These are phyloP conservation scores for Perccottus glenii DNA, from an alignment of 2,113 vertebrate species.

Conservation along the genomic window DNA sequence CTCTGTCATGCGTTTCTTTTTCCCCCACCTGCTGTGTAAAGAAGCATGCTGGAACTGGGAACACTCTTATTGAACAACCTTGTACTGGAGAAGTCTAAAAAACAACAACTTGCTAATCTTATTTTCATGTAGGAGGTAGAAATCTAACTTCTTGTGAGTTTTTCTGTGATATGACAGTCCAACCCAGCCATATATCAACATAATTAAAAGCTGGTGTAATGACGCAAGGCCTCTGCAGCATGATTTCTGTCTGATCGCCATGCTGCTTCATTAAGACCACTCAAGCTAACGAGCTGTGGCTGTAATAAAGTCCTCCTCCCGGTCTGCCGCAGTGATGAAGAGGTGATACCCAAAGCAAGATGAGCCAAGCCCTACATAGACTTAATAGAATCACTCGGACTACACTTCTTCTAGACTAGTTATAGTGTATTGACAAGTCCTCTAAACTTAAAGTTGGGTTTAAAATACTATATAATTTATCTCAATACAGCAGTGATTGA, in stretches of 20 bases:
- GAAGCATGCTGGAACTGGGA: conserved; percentile 30
- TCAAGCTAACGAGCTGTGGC: conserved; percentile 99
- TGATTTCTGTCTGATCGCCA: conserved; percentile 99
- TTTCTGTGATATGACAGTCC: conserved; percentile 68
- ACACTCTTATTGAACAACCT: conserved; percentile 7
- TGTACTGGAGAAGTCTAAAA: background rate
- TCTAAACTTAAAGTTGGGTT: no score
- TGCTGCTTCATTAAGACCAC: conserved; percentile 99
- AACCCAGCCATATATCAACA: conserved; percentile 94
- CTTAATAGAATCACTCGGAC: conserved; percentile 88
- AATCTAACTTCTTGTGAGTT: conserved; percentile 85
- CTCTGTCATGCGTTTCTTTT: conserved; percentile 26
- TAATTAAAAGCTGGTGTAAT: conserved; percentile 99
- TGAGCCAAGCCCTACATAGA: conserved; percentile 89
- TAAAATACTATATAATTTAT: no score
- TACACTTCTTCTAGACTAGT: conserved; percentile 89
- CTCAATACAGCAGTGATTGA: no score
- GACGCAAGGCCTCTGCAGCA: conserved; percentile 98
- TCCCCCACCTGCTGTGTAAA: conserved; percentile 45
- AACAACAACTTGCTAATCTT: background rate
- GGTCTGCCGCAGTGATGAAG: conserved; percentile 95
- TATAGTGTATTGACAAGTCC: conserved; percentile 14
- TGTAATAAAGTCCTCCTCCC: conserved; percentile 99
- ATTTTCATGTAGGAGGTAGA: conserved; percentile 34
- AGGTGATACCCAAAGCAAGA: conserved; percentile 86